These are phyloP conservation scores for Drosophila lacteicornis DNA, from an alignment of 1,140 invertebrate genomes.

Conservation along the genomic window DNA sequence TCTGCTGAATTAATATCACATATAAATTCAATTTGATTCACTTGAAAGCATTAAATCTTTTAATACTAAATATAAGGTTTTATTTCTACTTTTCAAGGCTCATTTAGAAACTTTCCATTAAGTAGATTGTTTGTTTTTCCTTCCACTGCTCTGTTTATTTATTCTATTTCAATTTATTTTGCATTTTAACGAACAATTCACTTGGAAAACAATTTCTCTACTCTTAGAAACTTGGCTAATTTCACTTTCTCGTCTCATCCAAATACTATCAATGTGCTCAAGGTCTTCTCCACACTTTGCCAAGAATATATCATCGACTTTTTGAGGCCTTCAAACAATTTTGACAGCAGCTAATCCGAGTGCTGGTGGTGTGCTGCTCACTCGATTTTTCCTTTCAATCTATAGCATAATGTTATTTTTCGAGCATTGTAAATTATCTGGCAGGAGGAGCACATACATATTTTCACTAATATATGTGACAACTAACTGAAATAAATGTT, in stretches of 20 bases:
- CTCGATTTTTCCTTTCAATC: conserved; percentile 25
- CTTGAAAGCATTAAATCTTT: background rate
- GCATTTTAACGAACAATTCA: conserved; percentile 10
- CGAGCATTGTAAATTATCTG: conserved; percentile 66
- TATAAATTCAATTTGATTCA: background rate
- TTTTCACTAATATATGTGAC: conserved; percentile 65
- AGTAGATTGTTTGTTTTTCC: background rate
- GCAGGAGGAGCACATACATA: conserved; percentile 35
- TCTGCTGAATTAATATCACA: conserved; percentile 17
- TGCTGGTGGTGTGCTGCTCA: background rate
- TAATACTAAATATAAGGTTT: background rate
- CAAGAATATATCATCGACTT: conserved; percentile 37
- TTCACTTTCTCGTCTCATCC: conserved; percentile 30
- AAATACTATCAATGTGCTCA: conserved; percentile 28
- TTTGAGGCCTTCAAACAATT: conserved; percentile 65
- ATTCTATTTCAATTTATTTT: background rate
- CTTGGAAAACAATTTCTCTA: conserved; percentile 19
- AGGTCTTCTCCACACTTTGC: conserved; percentile 6
- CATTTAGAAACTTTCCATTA: background rate
- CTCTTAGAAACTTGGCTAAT: conserved; percentile 14
- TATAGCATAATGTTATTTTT: conserved; percentile 49
- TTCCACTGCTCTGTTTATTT: conserved; percentile 13
- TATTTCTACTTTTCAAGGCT: background rate
- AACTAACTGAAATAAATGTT: conserved; percentile 53
- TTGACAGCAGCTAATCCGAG: conserved; percentile 67